phyloP scores from a whole-genome alignment of 2,888 invertebrate species.

The Ptilodon capucinus region DNA sequence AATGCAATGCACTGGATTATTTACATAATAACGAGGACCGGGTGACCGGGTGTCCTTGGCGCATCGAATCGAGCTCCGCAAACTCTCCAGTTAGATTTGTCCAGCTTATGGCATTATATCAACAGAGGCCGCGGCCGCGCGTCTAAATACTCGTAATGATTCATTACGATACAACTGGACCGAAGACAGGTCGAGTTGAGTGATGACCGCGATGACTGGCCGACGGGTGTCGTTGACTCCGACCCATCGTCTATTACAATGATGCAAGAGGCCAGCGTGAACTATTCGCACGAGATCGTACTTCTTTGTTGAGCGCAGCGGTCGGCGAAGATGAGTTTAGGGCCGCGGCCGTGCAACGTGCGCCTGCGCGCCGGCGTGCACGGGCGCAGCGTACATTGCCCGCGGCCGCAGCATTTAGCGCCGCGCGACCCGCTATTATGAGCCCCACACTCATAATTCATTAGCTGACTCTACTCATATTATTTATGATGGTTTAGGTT shows the following conservation, averaged over 20 bases:
- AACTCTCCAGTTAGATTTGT: slow-evolving; percentile 36
- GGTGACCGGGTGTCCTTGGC: slow-evolving; percentile 70
- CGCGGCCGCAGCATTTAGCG: slow-evolving; percentile 46
- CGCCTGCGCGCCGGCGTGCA: slow-evolving; percentile 17
- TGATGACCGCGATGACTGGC: slow-evolving; percentile 59
- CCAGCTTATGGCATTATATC: slow-evolving; percentile 38
- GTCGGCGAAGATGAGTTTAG: slow-evolving; percentile 1
- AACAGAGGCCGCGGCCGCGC: slow-evolving; percentile 29
- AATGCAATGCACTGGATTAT: slow-evolving; percentile 53
- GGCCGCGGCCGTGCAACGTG: slow-evolving; percentile 12
- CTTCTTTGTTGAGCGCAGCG: slow-evolving; percentile 38
- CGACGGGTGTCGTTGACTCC: slow-evolving; percentile 67
- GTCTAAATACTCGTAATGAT: slow-evolving; percentile 37
- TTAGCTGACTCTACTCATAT: slow-evolving; percentile 68
- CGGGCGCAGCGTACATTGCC: slow-evolving; percentile 40
- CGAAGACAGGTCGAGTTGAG: slow-evolving; percentile 51
- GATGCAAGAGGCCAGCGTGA: slow-evolving; percentile 65
- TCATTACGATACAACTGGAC: slow-evolving; percentile 32
- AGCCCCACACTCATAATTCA: slow-evolving; percentile 69
- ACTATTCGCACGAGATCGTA: slow-evolving; percentile 62
- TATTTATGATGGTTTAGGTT: slow-evolving; percentile 73
- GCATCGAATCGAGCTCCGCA: slow-evolving; percentile 45
- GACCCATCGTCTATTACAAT: slow-evolving; percentile 53
- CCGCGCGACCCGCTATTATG: slow-evolving; percentile 59
- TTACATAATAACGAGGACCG: slow-evolving; percentile 70